Evolutionary conservation across 2,888 invertebrate species (phyloP).

Genomic region (Mythimna ferrago): DNA sequence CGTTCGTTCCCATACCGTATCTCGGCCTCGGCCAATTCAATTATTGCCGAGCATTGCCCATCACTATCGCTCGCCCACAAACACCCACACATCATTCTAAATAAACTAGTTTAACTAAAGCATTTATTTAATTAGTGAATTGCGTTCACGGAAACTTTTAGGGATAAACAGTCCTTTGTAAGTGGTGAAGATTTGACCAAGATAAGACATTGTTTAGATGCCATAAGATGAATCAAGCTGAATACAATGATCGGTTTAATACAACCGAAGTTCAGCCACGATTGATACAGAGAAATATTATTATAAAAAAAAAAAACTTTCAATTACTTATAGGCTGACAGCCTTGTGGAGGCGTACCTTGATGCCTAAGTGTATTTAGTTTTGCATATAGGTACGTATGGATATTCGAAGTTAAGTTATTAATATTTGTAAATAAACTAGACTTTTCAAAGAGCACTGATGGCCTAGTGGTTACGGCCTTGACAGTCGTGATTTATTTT

Average conservation of each 20-base stretch:
- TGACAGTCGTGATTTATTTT: no score
- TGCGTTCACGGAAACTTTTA: slow-evolving; percentile 57
- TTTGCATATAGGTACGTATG: no score
- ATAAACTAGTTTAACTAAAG: slow-evolving; percentile 71
- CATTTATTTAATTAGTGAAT: slow-evolving; percentile 76
- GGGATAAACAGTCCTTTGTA: slow-evolving; percentile 45
- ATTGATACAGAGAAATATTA: not conserved
- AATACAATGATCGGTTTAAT: slow-evolving; percentile 21
- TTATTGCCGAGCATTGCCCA: slow-evolving; percentile 43
- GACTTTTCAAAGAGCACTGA: no score
- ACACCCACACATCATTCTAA: slow-evolving; percentile 65
- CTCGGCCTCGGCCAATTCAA: slow-evolving; percentile 39
- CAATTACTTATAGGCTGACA: no score
- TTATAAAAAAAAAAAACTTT: not conserved
- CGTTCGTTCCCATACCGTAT: slow-evolving; percentile 18
- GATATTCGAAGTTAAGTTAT: no score
- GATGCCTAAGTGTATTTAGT: no score
- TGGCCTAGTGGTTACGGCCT: no score
- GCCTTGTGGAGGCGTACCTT: not conserved
- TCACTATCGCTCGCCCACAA: slow-evolving; percentile 53
- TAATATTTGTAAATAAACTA: no score
- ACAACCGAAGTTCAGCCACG: not conserved
- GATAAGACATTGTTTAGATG: slow-evolving; percentile 40
- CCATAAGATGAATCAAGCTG: slow-evolving; percentile 27
- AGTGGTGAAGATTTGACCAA: slow-evolving; percentile 41